These are phyloP conservation scores for Sus scrofa DNA, from an alignment of 2,113 vertebrate species.

Conservation along the genomic window DNA sequence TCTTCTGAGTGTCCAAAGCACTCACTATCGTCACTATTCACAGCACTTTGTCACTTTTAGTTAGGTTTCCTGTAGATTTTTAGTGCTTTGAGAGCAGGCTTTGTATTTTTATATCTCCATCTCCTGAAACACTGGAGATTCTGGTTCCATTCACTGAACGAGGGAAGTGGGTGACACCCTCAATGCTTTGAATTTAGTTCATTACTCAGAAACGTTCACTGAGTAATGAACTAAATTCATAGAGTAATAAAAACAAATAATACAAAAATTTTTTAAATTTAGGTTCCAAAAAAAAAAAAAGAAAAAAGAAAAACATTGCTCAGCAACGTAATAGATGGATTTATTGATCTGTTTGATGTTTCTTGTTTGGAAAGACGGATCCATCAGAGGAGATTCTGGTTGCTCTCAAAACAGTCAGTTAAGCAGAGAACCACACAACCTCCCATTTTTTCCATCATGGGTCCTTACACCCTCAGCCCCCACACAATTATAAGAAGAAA, in stretches of 20 bases:
- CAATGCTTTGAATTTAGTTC: not conserved
- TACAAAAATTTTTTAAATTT: no score
- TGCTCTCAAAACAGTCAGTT: constrained; percentile 56
- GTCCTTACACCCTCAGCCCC: no score
- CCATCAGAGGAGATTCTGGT: not conserved
- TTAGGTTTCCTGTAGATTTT: not conserved
- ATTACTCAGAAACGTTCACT: no score
- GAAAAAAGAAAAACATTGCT: no score
- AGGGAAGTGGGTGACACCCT: not conserved
- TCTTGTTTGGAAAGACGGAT: constrained; percentile 58
- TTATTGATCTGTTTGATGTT: not conserved
- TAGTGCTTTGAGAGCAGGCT: not conserved
- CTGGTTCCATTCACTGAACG: not conserved
- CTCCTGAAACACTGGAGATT: not conserved
- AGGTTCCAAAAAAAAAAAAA: no score
- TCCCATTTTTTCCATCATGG: not conserved
- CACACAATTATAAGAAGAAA: not conserved
- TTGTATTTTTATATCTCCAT: not conserved
- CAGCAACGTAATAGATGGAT: not conserved
- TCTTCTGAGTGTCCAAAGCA: not conserved
- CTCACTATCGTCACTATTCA: not conserved
- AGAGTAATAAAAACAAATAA: no score
- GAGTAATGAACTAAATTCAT: no score
- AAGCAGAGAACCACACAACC: not conserved
- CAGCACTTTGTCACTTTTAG: not conserved